Base-by-base conservation (phyloP, 2,113 vertebrate species). In the Eurystomus gularis region DNA sequence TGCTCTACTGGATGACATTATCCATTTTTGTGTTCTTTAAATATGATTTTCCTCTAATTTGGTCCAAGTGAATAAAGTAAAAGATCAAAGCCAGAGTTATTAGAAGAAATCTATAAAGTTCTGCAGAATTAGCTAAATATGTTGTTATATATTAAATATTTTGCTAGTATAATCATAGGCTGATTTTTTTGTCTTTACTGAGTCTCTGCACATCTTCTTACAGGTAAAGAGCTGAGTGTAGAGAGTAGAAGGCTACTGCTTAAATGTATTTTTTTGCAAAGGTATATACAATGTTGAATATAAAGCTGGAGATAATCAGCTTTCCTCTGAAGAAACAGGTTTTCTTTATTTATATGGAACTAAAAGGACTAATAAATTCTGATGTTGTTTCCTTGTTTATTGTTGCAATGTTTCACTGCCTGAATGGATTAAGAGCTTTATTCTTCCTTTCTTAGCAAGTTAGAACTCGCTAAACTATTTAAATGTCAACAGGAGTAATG, bases 181-280 rank as follows among this genome's bases (percentile, higher is more conserved):
- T 79, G 15, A 21, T 17, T 70, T 65, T 58, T 73, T 64, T 48
- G 2, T 40, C 33, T 79, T 51, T 12, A 26, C 9, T 37, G 52
- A 51, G 6, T 25, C 23, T 83, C 7, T 66, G 6, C n/a, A n/a
- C 7, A 28, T 0, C 0, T 73, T 83, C n/a, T 25, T 23, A 23
- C 4, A 35, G 35, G 46, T 52, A 9, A 70, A 48, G 21, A 82
- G 60, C 4, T 26, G 29, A 28, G 3, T 33, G n/a, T 4, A 54
- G 10, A 60, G 1, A 64, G 7, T 25, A 64, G 21, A 81, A 73
- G 6, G 2, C 1, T 60, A 58, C 1, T 1, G 4, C 8, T 71
- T 75, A 52, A 52, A 28, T n/a, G 6, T 12, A 2, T 20, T 37
- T 48, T 61, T 89, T 75, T 21, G 7, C 10, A 40, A 48, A 70